These are phyloP conservation scores for Andricus quercusramuli DNA, from an alignment of 2,888 invertebrate genomes.

Conservation along the genomic window DNA sequence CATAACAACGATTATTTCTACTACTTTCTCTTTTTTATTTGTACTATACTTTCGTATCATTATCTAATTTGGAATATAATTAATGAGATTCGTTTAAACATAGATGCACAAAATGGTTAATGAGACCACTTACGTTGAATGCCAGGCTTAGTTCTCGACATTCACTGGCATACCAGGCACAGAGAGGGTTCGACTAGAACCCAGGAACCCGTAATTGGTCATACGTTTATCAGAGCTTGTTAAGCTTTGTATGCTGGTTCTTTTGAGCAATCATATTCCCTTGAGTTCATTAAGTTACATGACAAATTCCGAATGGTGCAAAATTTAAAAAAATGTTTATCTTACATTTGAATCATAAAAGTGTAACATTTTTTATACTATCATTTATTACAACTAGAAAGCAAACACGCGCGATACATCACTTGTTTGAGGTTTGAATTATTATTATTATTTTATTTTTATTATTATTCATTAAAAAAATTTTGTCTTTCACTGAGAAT, in stretches of 20 bases:
- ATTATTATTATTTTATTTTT: no score
- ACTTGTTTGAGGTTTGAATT: no score
- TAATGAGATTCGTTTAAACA: not conserved
- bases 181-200: not conserved
- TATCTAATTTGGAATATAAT: not conserved
- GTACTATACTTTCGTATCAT: not conserved
- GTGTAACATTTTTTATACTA: no score
- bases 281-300: not conserved
- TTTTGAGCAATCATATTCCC: not conserved
- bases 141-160: not conserved
- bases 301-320: not conserved
- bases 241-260: not conserved
- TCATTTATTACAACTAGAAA: no score
- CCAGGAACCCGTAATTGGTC: not conserved
- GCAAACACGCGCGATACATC: no score
- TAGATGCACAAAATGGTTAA: not conserved
- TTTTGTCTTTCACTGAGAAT: no score
- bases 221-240: not conserved
- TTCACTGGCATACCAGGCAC: not conserved
- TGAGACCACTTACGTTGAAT: conserved; percentile 10
- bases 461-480: no score
- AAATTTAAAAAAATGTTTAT: not conserved
- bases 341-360: not conserved
- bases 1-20: no score
- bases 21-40: not conserved